phyloP scores from a whole-genome alignment of 2,797 vertebrate species.

The Pelobates cultripes region DNA sequence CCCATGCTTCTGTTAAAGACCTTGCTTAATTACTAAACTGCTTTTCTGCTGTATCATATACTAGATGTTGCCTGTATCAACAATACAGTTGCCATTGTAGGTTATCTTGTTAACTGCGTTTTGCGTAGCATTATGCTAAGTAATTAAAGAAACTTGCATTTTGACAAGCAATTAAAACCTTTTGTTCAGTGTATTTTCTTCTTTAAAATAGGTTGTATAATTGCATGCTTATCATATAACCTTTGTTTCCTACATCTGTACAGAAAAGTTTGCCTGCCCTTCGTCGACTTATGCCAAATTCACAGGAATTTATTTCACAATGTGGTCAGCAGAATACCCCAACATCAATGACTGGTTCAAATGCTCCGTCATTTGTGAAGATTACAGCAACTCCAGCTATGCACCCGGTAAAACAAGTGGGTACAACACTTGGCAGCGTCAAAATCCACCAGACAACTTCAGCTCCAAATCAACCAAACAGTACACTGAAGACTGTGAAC shows the following conservation, averaged over 20 bases:
- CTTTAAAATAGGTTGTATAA: no score
- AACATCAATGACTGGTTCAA: conserved; percentile 51
- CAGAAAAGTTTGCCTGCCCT: conserved; percentile 92
- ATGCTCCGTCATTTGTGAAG: conserved; percentile 52
- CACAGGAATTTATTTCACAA: conserved; percentile 88
- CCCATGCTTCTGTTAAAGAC: no score
- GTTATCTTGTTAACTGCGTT: no score
- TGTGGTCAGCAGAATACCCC: conserved; percentile 74
- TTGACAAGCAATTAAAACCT: no score
- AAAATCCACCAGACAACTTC: conserved; percentile 61
- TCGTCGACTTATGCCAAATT: conserved; percentile 82
- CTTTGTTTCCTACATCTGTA: background rate
- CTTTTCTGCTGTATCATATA: no score
- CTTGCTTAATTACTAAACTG: no score
- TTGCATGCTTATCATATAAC: no score
- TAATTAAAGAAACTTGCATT: no score
- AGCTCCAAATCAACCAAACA: conserved; percentile 50
- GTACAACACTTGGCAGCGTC: conserved; percentile 60
- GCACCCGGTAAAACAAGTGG: conserved; percentile 43
- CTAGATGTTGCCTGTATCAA: no score
- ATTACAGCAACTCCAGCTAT: conserved; percentile 51
- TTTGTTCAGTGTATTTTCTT: no score
- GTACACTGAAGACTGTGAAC: conserved; percentile 64
- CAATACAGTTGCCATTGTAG: no score
- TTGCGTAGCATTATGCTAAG: no score